A percentile compares a stretch with the other conserved stretches of the same genome.
Evolutionary conservation across 2,888 invertebrate genomes (phyloP).

Genomic region (Zaprionus obscuricornis): DNA sequence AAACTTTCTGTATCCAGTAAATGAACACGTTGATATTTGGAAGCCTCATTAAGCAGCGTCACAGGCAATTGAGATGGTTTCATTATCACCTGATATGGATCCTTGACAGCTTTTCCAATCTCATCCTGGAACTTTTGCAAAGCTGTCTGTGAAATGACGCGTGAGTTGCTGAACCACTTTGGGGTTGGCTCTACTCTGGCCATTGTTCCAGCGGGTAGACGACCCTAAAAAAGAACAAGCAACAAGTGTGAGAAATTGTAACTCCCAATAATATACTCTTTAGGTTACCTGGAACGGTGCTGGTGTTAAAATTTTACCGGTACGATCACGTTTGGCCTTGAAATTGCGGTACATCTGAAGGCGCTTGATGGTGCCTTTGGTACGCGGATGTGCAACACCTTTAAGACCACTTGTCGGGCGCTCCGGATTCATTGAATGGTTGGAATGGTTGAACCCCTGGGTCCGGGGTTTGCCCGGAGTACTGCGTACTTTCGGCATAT

Average conservation of each 20-base stretch:
- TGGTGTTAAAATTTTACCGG: slow-evolving; percentile 95
- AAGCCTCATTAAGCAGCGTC: slow-evolving; percentile 95
- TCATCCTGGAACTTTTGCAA: slow-evolving; percentile 96
- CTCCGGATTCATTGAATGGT: slow-evolving; percentile 98
- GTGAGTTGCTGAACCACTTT: slow-evolving; percentile 99
- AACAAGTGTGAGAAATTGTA: neutral
- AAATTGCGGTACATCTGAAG: slow-evolving; percentile 99
- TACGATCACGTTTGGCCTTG: slow-evolving; percentile 95
- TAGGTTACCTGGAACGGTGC: slow-evolving; percentile 93
- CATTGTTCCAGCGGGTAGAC: slow-evolving; percentile 93
- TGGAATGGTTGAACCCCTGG: slow-evolving; percentile 92
- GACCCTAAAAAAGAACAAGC: slow-evolving; percentile 84
- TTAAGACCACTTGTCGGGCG: slow-evolving; percentile 90
- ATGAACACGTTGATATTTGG: slow-evolving; percentile 95
- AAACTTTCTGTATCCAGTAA: slow-evolving; percentile 97
- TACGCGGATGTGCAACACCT: slow-evolving; percentile 92
- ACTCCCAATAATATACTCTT: neutral
- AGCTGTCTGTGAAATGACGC: slow-evolving; percentile 96
- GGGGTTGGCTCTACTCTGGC: slow-evolving; percentile 98
- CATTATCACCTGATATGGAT: slow-evolving; percentile 99
- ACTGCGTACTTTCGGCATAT: slow-evolving; percentile 91
- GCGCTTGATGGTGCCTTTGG: slow-evolving; percentile 97
- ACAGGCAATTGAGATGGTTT: slow-evolving; percentile 97
- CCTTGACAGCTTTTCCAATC: slow-evolving; percentile 95
- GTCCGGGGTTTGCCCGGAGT: slow-evolving; percentile 90